Conservation (phyloP, 2,888 invertebrate genomes). For the Tetragonisca angustula region DNA sequence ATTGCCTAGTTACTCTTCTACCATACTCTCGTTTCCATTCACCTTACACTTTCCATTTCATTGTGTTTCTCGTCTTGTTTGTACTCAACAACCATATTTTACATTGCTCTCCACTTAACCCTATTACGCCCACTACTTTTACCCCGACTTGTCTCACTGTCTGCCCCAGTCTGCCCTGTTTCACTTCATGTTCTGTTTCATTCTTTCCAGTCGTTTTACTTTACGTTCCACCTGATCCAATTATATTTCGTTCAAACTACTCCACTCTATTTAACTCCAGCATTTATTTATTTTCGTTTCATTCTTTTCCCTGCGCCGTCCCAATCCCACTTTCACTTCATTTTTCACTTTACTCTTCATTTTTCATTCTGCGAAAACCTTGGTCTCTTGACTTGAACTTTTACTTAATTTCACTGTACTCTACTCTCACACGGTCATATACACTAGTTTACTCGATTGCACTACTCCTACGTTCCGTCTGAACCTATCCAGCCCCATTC, state of each 20-base stretch:
- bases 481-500: not conserved
- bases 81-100: not conserved
- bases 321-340: too few relatives aligned
- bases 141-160: not conserved
- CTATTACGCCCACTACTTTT: not conserved
- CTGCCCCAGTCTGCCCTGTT: not conserved
- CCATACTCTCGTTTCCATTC: not conserved
- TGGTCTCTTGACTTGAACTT: too few relatives aligned
- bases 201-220: not conserved
- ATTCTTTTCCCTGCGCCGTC: too few relatives aligned
- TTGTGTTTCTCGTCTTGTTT: not conserved
- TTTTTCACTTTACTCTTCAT: too few relatives aligned
- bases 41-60: not conserved
- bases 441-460: not conserved
- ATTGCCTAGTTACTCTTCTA: not conserved
- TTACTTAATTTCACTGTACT: not conserved
- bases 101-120: not conserved
- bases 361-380: too few relatives aligned
- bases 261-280: too few relatives aligned
- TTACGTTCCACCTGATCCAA: not conserved
- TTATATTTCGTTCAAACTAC: too few relatives aligned
- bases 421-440: not conserved
- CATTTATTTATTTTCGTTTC: too few relatives aligned
- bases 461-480: not conserved
- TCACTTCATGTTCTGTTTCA: too few relatives aligned